Conservation (phyloP, 2,797 vertebrate genomes). For the Natrix natrix region DNA sequence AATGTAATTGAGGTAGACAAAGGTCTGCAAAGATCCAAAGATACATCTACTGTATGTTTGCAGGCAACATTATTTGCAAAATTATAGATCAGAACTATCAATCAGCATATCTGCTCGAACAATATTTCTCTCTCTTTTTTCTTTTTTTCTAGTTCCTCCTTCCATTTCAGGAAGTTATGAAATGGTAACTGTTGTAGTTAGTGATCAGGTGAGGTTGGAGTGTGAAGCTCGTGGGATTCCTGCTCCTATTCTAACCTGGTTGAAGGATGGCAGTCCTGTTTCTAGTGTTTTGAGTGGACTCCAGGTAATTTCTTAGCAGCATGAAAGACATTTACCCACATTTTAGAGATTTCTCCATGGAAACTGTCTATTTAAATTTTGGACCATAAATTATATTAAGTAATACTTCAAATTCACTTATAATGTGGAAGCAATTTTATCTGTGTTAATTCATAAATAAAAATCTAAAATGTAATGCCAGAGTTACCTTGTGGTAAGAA, state of each 20-base stretch:
- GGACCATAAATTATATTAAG: background rate
- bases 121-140: background rate
- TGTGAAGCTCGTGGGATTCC: conserved; percentile 94
- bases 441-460: background rate
- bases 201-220: conserved; percentile 82
- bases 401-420: background rate
- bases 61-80: background rate
- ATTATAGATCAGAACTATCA: fast-evolving
- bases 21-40: background rate
- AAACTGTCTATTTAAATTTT: background rate
- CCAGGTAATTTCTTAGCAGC: conserved; percentile 75
- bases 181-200: conserved; percentile 85
- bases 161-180: conserved; percentile 83
- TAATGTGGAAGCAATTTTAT: background rate
- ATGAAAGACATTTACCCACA: background rate
- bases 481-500: background rate
- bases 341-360: background rate
- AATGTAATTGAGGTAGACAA: background rate
- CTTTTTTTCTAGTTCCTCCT: conserved; percentile 80
- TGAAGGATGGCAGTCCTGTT: conserved; percentile 95
- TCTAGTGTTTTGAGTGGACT: conserved; percentile 84
- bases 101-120: background rate
- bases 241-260: conserved; percentile 90
- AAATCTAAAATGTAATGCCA: background rate
- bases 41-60: background rate